phyloP scores from a whole-genome alignment of 2,888 invertebrate species.

The Panopea generosa region DNA sequence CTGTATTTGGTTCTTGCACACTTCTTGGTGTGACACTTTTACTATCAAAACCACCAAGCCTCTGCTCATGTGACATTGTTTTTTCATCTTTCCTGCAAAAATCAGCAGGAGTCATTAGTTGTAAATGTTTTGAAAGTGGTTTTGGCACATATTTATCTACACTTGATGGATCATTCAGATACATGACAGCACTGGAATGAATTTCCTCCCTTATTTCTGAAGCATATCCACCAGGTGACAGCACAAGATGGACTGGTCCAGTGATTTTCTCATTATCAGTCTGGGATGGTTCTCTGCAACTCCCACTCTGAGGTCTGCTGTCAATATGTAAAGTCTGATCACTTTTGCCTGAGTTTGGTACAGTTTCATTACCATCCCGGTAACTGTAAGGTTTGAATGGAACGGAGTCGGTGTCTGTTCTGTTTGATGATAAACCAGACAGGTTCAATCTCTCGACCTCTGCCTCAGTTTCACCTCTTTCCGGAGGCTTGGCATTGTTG shows the following conservation, averaged over 20 bases:
- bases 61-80: not conserved
- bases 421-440: slow-evolving; percentile 1
- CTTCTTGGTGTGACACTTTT: slow-evolving; percentile 19
- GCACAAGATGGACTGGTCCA: slow-evolving; percentile 10
- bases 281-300: slow-evolving; percentile 17
- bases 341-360: slow-evolving; percentile 10
- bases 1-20: slow-evolving; percentile 1
- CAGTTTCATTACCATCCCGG: not conserved
- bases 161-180: not conserved
- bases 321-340: not conserved
- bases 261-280: not conserved
- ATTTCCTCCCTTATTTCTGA: not conserved
- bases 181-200: not conserved
- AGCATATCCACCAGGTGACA: not conserved
- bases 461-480: not conserved
- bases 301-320: too few species aligned
- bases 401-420: slow-evolving; percentile 12
- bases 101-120: slow-evolving; percentile 67
- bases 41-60: not conserved
- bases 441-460: slow-evolving; percentile 24
- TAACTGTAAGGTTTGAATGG: slow-evolving; percentile 11
- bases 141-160: slow-evolving; percentile 25
- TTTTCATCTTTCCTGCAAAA: slow-evolving; percentile 44
- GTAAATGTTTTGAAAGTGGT: slow-evolving; percentile 14
- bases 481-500: too few species aligned